These are phyloP conservation scores for Hormiphora californensis DNA, from an alignment of 37 sponge, comb jelly and placozoan species.

Conservation along the genomic window DNA sequence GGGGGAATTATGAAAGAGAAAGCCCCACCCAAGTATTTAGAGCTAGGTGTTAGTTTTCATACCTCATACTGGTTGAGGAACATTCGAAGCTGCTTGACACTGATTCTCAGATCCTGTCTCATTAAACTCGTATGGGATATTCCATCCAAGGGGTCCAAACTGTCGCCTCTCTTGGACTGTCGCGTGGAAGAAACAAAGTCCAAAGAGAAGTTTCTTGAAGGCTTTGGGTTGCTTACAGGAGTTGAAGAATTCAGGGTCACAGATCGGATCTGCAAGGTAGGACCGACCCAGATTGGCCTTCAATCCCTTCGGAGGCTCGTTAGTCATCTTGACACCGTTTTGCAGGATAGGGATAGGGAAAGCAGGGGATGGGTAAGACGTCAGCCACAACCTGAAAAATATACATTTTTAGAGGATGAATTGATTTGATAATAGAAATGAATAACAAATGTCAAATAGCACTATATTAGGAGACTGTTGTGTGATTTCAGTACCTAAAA, in stretches of 20 bases:
- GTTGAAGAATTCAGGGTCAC: constrained; percentile 87
- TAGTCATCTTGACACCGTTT: constrained; percentile 99
- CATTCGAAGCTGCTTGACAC: constrained; percentile 91
- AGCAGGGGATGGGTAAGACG: constrained; percentile 90
- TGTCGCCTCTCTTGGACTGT: constrained; percentile 92
- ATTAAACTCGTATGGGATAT: constrained; percentile 98
- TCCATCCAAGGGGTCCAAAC: constrained; percentile 97
- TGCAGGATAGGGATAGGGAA: constrained; percentile 98
- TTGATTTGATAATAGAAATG: neutral
- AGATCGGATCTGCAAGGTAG: constrained; percentile 89
- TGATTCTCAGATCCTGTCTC: constrained; percentile 98
- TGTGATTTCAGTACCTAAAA: neutral
- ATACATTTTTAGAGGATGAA: neutral
- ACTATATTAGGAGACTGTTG: no score
- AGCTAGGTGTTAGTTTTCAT: no score
- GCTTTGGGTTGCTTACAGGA: constrained; percentile 71
- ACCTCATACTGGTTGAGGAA: constrained; percentile 99
- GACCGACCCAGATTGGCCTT: constrained; percentile 91
- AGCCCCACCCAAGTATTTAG: no score
- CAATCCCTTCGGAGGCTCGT: constrained; percentile 99
- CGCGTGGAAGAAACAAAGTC: constrained; percentile 98
- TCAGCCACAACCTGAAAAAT: constrained; percentile 90
- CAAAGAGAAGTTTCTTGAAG: constrained; percentile 89
- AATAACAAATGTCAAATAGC: no score
- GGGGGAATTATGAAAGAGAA: no score